These are phyloP conservation scores for Megalopta genalis DNA, from an alignment of 1,140 invertebrate species.

Conservation along the genomic window DNA sequence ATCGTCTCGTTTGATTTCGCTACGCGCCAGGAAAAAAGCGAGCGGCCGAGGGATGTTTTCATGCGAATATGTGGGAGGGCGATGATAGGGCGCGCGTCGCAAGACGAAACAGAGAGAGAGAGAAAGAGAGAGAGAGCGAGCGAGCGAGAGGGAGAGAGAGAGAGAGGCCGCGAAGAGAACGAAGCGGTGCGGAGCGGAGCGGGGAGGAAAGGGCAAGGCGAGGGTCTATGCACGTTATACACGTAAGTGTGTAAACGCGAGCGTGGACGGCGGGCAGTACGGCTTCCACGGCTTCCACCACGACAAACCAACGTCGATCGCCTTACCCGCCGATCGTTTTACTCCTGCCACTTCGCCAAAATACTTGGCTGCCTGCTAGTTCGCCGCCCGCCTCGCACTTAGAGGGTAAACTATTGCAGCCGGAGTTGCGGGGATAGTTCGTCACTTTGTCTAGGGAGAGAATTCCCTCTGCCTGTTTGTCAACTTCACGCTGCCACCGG, in stretches of 20 bases:
- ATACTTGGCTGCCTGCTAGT: slow-evolving; percentile 43
- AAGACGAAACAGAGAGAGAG: neutral
- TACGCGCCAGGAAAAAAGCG: neutral
- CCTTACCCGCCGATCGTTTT: slow-evolving; percentile 78
- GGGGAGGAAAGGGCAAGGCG: slow-evolving; percentile 45
- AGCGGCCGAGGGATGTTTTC: neutral
- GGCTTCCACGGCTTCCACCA: slow-evolving; percentile 76
- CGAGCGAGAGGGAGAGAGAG: neutral
- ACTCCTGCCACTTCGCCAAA: slow-evolving; percentile 71
- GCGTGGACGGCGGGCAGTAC: slow-evolving; percentile 58
- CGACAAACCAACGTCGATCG: slow-evolving; percentile 80
- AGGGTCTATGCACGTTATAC: slow-evolving; percentile 26
- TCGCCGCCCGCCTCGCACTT: neutral
- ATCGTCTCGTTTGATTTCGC: neutral
- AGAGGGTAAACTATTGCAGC: slow-evolving; percentile 3
- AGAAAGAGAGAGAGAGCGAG: neutral
- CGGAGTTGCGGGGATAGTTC: neutral
- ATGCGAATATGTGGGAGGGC: neutral
- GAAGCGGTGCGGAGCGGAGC: neutral
- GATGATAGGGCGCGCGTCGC: neutral
- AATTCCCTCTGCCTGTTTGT: neutral
- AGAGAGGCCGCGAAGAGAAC: neutral
- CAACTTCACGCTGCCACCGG: neutral
- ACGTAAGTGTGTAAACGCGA: slow-evolving; percentile 51
- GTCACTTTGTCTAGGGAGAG: neutral